Evolutionary conservation across 2,113 vertebrate genomes (phyloP), one percentile per base, ranked within the genome.

Genomic region (Peromyscus maniculatus): DNA sequence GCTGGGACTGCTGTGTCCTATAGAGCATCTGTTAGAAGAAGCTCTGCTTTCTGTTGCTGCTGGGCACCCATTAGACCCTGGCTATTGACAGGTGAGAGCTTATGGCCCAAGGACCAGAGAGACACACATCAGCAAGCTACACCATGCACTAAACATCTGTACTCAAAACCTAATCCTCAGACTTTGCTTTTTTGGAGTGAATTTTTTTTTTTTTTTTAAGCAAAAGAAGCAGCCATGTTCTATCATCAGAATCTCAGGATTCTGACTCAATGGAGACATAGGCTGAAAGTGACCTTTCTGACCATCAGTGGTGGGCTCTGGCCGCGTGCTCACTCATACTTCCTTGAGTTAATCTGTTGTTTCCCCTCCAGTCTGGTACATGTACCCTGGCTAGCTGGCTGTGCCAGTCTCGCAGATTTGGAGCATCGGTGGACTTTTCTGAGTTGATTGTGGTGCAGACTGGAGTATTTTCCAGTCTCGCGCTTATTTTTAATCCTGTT

Each of bases 1-100:
- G 9, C 1, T 21, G 0, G 0, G 3, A 28, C 28, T 52, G n/a
- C 36, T 24, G 55, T 3, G 1, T 12, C 12, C 26, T 79, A 5
- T 31, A 36, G 66, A 82, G 31, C 66, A 7, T 87, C 87, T 69
- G 26, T 24, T 24, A 74, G 87, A 90, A 55, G 52, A 43, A 43
- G 43, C 43, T 43, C n/a, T 43, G 72, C 52, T 57, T 0, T 36
- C 39, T 66, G 31, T 46, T 39, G 7, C 66, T 55, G 7, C 72
- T 55, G 28, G 33, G 52, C 10, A 3, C 11, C 55, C 15, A 1
- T n/a, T 49, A 64, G 49, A 91, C 21, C 24, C 78, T 43, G 24
- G 33, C 19, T 66, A 4, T 55, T 31, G 77, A 36, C 80, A 91
- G 66, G 62, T 62, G 69, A 67, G 80, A 72, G 15, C 69, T 49